Base-by-base conservation (phyloP, 2,888 invertebrate species). In the Diplolepis rosae region DNA sequence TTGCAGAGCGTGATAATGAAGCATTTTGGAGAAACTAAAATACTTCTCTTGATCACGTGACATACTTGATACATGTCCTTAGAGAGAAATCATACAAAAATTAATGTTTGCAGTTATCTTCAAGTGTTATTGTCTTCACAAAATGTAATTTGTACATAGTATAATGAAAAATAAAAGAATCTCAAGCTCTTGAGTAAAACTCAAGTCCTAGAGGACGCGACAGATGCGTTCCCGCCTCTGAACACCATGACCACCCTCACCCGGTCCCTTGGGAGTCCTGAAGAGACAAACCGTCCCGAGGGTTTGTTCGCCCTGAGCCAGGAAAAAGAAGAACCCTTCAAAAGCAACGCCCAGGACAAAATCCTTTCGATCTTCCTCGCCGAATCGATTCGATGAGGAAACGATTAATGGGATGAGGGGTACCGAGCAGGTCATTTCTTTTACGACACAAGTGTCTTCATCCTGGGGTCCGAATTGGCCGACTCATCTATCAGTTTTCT, bases 211-310 rank as follows among this genome's bases (percentile, higher is more conserved):
- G 5, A 51, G 77, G 78, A 75, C 74, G 77, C 79, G 81, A 80
- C 80, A 82, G 79, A 83, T 82, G 82, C 77, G 77, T 68, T 70
- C 68, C 81, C 79, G 80, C 83, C 82, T 81, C 74, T 78, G 77
- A 76, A 71, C 80, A 76, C 79, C 78, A 69, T 77, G 18, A 18
- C 22, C n/a, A 13, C 22, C 39, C 39, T 24, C 61, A 39, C n/a
- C 3, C 24, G 15, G 61, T 87, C 87, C 82, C 87, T 72, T 66
- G 87, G 85, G 87, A 86, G 80, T 83, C 78, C 79, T 80, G 80
- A 79, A 77, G 82, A 81, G 84, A 85, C 87, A 87, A 87, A 87
- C 83, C 83, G 80, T 87, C 87, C 87, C 86, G 73, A 69, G 83
- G 78, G 79, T 76, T 54, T 30, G 72, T 71, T 65, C 56, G 61